Evolutionary conservation across 1,140 invertebrate genomes (phyloP).

Genomic region (Listronotus bonariensis): DNA sequence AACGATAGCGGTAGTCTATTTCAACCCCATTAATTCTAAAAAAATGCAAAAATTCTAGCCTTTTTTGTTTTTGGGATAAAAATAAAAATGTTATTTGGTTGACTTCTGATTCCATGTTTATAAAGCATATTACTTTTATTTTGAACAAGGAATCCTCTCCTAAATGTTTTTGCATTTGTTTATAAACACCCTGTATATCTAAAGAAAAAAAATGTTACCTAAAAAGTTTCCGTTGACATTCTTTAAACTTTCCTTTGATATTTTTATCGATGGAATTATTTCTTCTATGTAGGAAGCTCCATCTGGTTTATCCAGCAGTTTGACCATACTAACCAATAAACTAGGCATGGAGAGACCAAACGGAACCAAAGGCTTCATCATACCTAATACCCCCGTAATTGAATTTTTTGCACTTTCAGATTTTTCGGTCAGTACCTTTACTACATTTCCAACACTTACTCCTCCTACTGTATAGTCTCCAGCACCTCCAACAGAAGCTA

Average conservation of each 20-base stretch:
- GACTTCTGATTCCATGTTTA: too few species aligned
- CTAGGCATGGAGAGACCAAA: background rate
- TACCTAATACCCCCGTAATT: background rate
- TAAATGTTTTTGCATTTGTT: too few species aligned
- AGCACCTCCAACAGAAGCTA: background rate
- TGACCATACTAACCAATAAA: slow-evolving; percentile 7
- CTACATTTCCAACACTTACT: background rate
- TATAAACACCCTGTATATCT: too few species aligned
- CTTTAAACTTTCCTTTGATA: slow-evolving; percentile 1
- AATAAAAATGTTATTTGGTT: too few species aligned
- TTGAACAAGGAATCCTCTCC: too few species aligned
- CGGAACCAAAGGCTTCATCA: slow-evolving; percentile 9
- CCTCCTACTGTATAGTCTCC: background rate
- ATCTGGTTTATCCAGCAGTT: background rate
- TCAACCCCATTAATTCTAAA: too few species aligned
- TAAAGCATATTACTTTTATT: too few species aligned
- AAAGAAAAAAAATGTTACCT: too few species aligned
- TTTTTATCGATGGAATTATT: background rate
- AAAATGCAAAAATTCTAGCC: too few species aligned
- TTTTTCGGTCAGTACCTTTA: background rate
- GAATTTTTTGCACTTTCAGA: background rate
- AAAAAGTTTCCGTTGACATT: background rate
- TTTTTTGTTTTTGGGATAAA: too few species aligned
- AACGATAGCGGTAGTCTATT: too few species aligned
- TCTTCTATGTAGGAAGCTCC: slow-evolving; percentile 3